Conservation (phyloP, 2,797 vertebrate species). For the Hemitrygon akajei region DNA sequence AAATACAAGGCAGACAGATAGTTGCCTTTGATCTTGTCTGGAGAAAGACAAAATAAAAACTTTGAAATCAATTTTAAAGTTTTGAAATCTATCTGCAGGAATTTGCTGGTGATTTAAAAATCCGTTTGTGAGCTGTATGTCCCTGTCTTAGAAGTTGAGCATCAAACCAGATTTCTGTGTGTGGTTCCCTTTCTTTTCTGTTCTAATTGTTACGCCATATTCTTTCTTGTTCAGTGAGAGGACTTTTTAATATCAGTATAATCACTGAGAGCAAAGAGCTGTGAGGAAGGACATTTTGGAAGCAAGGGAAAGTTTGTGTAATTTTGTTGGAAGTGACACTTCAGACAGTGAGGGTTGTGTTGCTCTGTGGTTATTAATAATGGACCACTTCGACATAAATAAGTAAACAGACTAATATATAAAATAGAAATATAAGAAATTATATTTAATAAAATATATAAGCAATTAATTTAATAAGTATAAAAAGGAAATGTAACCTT, state of each 20-base stretch:
- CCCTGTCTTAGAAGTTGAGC: neutral
- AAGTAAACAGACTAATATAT: neutral
- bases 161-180: neutral
- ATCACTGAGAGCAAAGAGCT: neutral
- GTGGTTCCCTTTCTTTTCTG: neutral
- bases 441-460: too few species aligned
- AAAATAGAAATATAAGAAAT: neutral
- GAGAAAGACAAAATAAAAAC: constrained; percentile 5
- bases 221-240: neutral
- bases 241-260: neutral
- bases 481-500: neutral
- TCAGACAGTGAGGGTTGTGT: neutral
- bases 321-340: neutral
- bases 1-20: constrained; percentile 54
- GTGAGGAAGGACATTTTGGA: neutral
- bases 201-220: neutral
- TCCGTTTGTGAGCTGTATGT: neutral
- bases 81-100: constrained; percentile 50
- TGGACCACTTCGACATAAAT: neutral
- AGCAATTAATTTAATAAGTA: neutral
- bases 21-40: constrained; percentile 45
- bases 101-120: constrained; percentile 44
- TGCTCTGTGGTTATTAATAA: too few species aligned
- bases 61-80: constrained; percentile 38
- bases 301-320: neutral